Conservation (phyloP, 2,888 invertebrate genomes). For the Mimumesa dahlbomi region DNA sequence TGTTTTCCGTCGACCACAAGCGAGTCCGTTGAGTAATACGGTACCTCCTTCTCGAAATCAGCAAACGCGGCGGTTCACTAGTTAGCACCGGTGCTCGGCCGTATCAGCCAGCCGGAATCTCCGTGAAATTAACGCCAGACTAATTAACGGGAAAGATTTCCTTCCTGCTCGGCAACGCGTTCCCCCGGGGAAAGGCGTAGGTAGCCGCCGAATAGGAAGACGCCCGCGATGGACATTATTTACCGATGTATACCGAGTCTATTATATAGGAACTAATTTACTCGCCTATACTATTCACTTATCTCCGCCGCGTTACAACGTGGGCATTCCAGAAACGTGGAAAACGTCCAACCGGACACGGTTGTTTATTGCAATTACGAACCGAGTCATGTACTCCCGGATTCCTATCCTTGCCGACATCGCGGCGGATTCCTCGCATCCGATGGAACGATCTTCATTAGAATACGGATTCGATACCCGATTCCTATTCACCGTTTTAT, state of each 20-base stretch:
- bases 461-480: slow-evolving; percentile 31
- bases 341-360: slow-evolving; percentile 39
- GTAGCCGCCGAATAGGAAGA: slow-evolving; percentile 27
- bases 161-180: slow-evolving; percentile 11
- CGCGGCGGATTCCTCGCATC: slow-evolving; percentile 43
- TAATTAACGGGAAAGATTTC: slow-evolving; percentile 57
- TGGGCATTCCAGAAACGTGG: slow-evolving; percentile 56
- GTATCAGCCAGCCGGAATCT: slow-evolving; percentile 52
- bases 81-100: slow-evolving; percentile 13
- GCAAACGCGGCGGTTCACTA: slow-evolving; percentile 18
- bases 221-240: slow-evolving; percentile 33
- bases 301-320: slow-evolving; percentile 32
- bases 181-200: slow-evolving; percentile 25
- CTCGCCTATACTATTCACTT: slow-evolving; percentile 53
- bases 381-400: slow-evolving; percentile 38
- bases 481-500: slow-evolving; percentile 13
- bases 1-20: too few relatives aligned
- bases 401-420: slow-evolving; percentile 46
- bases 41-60: slow-evolving; percentile 20
- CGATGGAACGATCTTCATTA: slow-evolving; percentile 52
- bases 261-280: slow-evolving; percentile 56
- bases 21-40: too few relatives aligned
- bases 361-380: slow-evolving; percentile 55
- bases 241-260: slow-evolving; percentile 25
- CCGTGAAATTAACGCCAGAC: slow-evolving; percentile 51